These are phyloP conservation scores for Phalacrocorax pelagicus DNA, from an alignment of 2,113 vertebrate genomes.

Conservation along the genomic window DNA sequence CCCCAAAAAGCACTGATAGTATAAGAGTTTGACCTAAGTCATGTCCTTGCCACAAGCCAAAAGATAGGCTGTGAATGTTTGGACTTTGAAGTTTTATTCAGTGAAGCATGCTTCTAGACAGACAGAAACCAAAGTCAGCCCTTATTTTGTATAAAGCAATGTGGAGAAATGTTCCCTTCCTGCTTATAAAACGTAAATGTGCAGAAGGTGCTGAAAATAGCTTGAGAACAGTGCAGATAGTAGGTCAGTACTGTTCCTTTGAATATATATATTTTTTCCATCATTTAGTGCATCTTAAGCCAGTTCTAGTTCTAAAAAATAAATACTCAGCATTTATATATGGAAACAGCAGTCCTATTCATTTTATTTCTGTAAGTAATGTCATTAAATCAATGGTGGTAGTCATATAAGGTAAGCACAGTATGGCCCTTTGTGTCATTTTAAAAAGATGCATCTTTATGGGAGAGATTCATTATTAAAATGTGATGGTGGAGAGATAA, in stretches of 20 bases:
- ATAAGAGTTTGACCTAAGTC: constrained; percentile 28
- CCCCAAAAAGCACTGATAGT: neutral
- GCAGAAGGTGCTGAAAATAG: constrained; percentile 18
- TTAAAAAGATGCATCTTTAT: constrained; percentile 62
- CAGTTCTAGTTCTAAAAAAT: neutral
- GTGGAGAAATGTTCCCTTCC: constrained; percentile 5
- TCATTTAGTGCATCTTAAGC: neutral
- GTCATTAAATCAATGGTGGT: constrained; percentile 37
- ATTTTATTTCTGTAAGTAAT: constrained; percentile 36
- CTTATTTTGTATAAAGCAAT: constrained; percentile 9
- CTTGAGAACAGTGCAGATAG: constrained; percentile 14
- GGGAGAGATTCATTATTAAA: constrained; percentile 61
- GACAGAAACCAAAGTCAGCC: neutral
- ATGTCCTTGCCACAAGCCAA: constrained; percentile 72
- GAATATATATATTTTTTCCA: neutral
- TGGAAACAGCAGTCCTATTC: constrained; percentile 1
- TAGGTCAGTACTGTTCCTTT: constrained; percentile 36
- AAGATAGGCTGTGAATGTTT: constrained; percentile 48
- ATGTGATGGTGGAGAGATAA: constrained; percentile 51
- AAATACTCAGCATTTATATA: constrained; percentile 38
- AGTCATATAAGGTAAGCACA: constrained; percentile 29
- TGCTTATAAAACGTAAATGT: constrained; percentile 36
- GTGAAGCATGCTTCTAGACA: constrained; percentile 33
- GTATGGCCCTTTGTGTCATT: constrained; percentile 40
- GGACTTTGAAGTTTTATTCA: constrained; percentile 66